Evolutionary conservation across 53 echinoderm and acorn worm genomes (phyloP).

Genomic region (Paracentrotus lividus): DNA sequence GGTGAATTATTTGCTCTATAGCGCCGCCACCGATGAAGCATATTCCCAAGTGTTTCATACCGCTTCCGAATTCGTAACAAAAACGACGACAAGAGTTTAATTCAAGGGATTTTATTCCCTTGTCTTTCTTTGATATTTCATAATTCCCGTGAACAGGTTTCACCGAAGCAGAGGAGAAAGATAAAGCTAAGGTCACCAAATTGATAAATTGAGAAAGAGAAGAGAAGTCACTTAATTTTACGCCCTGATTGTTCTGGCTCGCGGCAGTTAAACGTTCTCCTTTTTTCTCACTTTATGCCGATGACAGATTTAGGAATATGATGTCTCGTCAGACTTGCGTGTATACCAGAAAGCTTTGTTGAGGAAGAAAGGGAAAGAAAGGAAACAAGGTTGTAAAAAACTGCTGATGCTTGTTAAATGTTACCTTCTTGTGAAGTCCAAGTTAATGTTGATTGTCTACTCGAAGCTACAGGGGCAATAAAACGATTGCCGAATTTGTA

Average conservation of each 20-base stretch:
- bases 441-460: neutral
- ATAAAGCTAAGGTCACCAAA: conserved; percentile 48
- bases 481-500: too few relatives aligned
- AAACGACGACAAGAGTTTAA: conserved; percentile 25
- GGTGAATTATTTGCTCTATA: conserved; percentile 35
- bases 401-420: conserved; percentile 54
- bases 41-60: conserved; percentile 5
- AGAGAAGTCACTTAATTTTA: conserved; percentile 56
- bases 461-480: too few relatives aligned
- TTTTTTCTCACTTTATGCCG: conserved; percentile 39
- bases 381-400: neutral
- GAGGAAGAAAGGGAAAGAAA: neutral
- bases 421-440: neutral
- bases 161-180: conserved; percentile 9
- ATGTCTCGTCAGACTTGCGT: conserved; percentile 15
- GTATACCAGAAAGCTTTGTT: neutral
- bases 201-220: neutral
- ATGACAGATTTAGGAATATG: conserved; percentile 48
- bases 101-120: conserved; percentile 11
- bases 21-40: conserved; percentile 22
- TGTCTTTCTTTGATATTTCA: conserved; percentile 5
- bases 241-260: conserved; percentile 60
- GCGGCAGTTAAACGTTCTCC: conserved; percentile 58
- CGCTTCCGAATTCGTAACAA: conserved; percentile 35
- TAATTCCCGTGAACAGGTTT: conserved; percentile 43